Evolutionary conservation across 1,140 invertebrate species (phyloP), one percentile per base, ranked within the genome.

Genomic region (Acyrthosiphon pisum): DNA sequence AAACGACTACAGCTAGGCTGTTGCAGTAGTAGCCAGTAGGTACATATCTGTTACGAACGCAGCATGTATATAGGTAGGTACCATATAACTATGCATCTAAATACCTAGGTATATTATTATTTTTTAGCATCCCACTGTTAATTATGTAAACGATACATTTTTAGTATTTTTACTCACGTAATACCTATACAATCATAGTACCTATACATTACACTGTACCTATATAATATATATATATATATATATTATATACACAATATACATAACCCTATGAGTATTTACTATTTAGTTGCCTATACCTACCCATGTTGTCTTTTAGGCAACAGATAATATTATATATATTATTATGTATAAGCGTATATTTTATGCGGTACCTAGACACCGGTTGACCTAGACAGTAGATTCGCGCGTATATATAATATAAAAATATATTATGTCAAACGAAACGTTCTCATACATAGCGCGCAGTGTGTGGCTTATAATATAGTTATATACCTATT

Each of bases 361-460:
- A n/a, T n/a, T n/a, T n/a, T n/a, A n/a, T n/a, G n/a, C n/a, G n/a
- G n/a, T n/a, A n/a, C n/a, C n/a, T n/a, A n/a, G n/a, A n/a, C n/a
- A n/a, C 60, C 60, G 60, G 60, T 50, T 88, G 86, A n/a, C 30
- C 86, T 88, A 88, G 44, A 88, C 86, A 7, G 26, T 30, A n/a
- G 30, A 18, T 30, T 18, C 6, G 9, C 11, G 60, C 30, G 14
- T n/a, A 68, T n/a, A 76, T 20, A n/a, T n/a, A n/a, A 76, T 76
- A 76, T 76, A n/a, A n/a, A 18, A n/a, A 6, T 68, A 68, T n/a
- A 60, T 11, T n/a, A 60, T 88, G 46, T 48, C 86, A 88, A n/a
- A 48, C 30, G 46, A 35, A 50, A 48, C 86, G 46, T 88, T 88
- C 46, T 48, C 30, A 6, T 20, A 48, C 26, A 2, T n/a, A 50